Evolutionary conservation across 2,888 invertebrate genomes (phyloP).

Genomic region (Cephus spinipes): DNA sequence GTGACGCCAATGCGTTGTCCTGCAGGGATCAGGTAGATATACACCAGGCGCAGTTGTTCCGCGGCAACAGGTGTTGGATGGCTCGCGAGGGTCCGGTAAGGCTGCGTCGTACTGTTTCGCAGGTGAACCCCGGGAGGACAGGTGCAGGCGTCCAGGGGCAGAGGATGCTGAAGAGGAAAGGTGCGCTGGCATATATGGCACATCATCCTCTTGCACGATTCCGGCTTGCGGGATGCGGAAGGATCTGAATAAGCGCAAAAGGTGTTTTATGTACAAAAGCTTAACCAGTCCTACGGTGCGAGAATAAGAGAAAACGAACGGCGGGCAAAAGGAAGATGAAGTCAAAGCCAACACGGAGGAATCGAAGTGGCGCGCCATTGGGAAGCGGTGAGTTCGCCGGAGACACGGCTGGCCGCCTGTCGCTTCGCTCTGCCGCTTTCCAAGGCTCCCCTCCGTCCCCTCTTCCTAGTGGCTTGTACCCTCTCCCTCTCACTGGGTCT

Average conservation of each 20-base stretch:
- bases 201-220: not conserved
- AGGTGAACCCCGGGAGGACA: slow-evolving; percentile 44
- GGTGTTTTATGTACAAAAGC: not conserved
- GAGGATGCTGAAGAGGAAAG: slow-evolving; percentile 3
- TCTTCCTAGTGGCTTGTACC: not conserved
- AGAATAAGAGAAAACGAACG: not conserved
- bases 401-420: slow-evolving; percentile 60
- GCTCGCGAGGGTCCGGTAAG: slow-evolving; percentile 15
- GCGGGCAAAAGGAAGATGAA: slow-evolving; percentile 11
- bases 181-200: not conserved
- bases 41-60: slow-evolving; percentile 5
- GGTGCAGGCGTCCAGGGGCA: not conserved
- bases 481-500: slow-evolving; percentile 28
- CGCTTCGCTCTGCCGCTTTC: slow-evolving; percentile 61
- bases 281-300: not conserved
- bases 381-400: slow-evolving; percentile 46
- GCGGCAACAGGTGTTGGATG: slow-evolving; percentile 37
- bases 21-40: not conserved
- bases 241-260: not conserved
- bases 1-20: not conserved
- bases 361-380: slow-evolving; percentile 9
- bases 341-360: slow-evolving; percentile 31
- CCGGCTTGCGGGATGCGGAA: not conserved
- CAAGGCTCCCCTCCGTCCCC: slow-evolving; percentile 32
- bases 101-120: slow-evolving; percentile 43